Evolutionary conservation across 2,797 vertebrate genomes (phyloP), one percentile per base, ranked within the genome.

Genomic region (Phataginus tricuspis): DNA sequence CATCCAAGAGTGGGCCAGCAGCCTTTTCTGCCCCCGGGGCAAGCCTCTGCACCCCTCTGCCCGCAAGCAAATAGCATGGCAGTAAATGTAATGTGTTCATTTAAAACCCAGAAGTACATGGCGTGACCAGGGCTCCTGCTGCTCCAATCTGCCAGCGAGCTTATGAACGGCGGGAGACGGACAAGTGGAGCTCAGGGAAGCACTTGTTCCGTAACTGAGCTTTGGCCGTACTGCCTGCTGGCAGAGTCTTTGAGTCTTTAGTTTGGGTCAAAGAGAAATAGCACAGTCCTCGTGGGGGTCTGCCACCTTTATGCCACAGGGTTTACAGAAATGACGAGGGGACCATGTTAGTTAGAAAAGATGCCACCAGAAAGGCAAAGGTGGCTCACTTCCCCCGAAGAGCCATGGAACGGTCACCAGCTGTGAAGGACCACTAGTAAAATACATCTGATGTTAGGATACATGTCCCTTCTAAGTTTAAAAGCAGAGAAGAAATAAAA

Each of bases 71-170:
- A 87, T 29, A 90, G 89, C 80, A 91, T 14, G 79, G 95, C 97
- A 91, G 97, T 96, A 97, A 98, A 96, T 96, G 96, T 97, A 97
- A 97, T 16, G 96, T 93, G 95, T 92, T 98, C 66, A 97, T 98
- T 98, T 98, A 97, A 98, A 98, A 97, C 0, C 39, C 96, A 97
- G 95, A 96, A 98, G 96, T 96, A 97, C 63, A 95, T 12, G 94
- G 96, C 88, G 85, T 97, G 98, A 98, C 95, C 89, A 90, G 82
- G 4, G 23, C 95, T 97, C 97, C 98, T 96, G 97, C 98, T 97
- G 96, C 85, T 98, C 90, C 96, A 97, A 97, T 97, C 97, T 97
- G 98, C 96, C 98, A 86, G 97, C 98, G 97, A 97, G 93, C 97
- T 98, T 95, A 98, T 31, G 94, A 96, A 95, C 97, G 98, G 97